phyloP scores from a whole-genome alignment of 2,113 vertebrate species.

The Alces alces region DNA sequence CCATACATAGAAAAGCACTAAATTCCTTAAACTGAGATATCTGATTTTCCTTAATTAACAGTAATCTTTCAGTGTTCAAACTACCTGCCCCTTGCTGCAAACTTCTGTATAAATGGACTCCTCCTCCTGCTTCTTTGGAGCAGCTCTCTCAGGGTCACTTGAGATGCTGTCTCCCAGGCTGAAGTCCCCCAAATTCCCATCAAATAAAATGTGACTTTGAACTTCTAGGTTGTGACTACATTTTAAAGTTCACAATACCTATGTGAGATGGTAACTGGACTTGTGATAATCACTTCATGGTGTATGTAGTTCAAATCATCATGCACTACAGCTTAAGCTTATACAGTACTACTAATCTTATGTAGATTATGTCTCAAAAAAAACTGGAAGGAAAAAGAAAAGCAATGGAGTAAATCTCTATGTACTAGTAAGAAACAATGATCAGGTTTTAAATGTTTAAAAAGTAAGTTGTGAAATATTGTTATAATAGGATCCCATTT shows the following conservation, averaged over 20 bases:
- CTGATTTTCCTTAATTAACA: background rate
- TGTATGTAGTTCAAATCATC: background rate
- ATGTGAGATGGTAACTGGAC: background rate
- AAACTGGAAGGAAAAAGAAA: background rate
- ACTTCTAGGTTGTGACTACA: background rate
- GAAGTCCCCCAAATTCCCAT: background rate
- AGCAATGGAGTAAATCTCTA: background rate
- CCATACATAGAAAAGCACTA: background rate
- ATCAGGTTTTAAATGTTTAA: background rate
- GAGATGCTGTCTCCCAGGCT: background rate
- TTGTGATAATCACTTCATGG: background rate
- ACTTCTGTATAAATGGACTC: background rate
- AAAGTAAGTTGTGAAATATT: background rate
- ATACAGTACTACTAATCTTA: background rate
- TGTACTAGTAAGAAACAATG: background rate
- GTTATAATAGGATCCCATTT: background rate
- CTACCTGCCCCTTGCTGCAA: background rate
- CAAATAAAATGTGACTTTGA: background rate
- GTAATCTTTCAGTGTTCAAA: background rate
- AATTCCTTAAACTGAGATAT: background rate
- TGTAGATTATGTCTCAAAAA: background rate
- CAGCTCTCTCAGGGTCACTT: background rate
- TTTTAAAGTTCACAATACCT: background rate
- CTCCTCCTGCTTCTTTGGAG: background rate
- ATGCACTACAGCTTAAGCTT: background rate